Evolutionary conservation across 1,140 invertebrate species (phyloP).

Genomic region (Drosophila saltans): DNA sequence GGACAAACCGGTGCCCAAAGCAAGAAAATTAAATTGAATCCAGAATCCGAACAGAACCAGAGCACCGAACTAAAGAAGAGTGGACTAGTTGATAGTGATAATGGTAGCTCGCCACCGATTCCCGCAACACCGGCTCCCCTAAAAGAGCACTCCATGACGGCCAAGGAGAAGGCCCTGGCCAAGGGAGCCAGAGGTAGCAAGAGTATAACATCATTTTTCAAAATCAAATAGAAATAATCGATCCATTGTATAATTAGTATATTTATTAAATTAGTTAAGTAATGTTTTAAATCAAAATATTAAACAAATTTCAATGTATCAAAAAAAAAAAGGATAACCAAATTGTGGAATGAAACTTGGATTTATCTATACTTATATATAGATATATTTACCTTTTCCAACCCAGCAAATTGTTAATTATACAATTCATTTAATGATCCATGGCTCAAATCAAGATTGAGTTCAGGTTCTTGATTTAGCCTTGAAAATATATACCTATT

Average conservation of each 20-base stretch:
- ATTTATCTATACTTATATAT: too few species aligned
- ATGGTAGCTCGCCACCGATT: constrained; percentile 34
- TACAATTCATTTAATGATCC: not conserved
- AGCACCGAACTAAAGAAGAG: constrained; percentile 49
- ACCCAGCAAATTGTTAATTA: not conserved
- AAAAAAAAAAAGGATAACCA: too few species aligned
- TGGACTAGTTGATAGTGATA: constrained; percentile 59
- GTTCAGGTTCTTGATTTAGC: constrained; percentile 1
- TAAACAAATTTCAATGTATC: not conserved
- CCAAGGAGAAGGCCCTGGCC: constrained; percentile 89
- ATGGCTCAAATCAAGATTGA: not conserved
- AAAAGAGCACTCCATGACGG: constrained; percentile 84
- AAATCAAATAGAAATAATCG: constrained; percentile 73
- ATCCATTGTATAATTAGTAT: too few species aligned
- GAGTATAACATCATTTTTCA: constrained; percentile 90
- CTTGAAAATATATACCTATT: not conserved
- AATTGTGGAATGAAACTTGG: too few species aligned
- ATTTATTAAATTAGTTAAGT: not conserved
- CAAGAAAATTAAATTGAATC: constrained; percentile 71
- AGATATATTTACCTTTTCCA: too few species aligned
- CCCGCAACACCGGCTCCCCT: constrained; percentile 36
- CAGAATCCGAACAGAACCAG: constrained; percentile 32
- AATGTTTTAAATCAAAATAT: not conserved
- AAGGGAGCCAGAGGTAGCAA: constrained; percentile 90
- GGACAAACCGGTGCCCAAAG: constrained; percentile 36